Evolutionary conservation across 1,140 invertebrate genomes (phyloP).

Genomic region (Diprion similis): DNA sequence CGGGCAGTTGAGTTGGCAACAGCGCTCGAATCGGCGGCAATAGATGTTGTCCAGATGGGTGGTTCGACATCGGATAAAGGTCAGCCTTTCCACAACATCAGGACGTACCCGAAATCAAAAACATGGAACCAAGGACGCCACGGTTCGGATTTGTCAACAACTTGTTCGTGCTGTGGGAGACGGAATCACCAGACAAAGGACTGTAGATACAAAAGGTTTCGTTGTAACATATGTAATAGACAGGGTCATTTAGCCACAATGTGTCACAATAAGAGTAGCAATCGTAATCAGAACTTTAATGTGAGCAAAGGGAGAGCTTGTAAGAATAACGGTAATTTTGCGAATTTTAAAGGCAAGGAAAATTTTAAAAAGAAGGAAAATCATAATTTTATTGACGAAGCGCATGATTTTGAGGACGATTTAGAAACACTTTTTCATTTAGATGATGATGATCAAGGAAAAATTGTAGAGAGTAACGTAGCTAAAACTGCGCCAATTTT

Average conservation of each 20-base stretch:
- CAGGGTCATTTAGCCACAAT: conserved; percentile 22
- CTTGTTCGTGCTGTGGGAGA: conserved; percentile 30
- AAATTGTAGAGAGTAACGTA: background rate
- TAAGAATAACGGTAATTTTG: too few relatives aligned
- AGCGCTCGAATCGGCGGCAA: conserved; percentile 25
- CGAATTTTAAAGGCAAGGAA: background rate
- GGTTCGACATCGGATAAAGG: too few relatives aligned
- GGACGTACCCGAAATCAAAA: background rate
- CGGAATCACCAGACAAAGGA: conserved; percentile 16
- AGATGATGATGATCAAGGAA: too few relatives aligned
- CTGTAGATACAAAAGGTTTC: conserved; percentile 25
- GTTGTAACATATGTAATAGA: conserved; percentile 26
- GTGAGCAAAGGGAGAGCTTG: background rate
- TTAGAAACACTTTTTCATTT: conserved; percentile 16
- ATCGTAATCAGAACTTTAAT: background rate
- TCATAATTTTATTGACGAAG: conserved; percentile 21
- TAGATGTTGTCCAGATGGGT: conserved; percentile 25
- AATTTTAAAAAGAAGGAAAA: too few relatives aligned
- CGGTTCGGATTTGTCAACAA: background rate
- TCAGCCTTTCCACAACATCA: too few relatives aligned
- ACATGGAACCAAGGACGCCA: too few relatives aligned
- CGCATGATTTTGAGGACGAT: conserved; percentile 7
- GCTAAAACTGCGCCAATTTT: conserved; percentile 19
- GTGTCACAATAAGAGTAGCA: conserved; percentile 17
- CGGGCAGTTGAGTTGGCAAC: conserved; percentile 38